Evolutionary conservation across 2,888 invertebrate genomes (phyloP), one percentile per base, ranked within the genome.

Genomic region (Parnassius smintheus): DNA sequence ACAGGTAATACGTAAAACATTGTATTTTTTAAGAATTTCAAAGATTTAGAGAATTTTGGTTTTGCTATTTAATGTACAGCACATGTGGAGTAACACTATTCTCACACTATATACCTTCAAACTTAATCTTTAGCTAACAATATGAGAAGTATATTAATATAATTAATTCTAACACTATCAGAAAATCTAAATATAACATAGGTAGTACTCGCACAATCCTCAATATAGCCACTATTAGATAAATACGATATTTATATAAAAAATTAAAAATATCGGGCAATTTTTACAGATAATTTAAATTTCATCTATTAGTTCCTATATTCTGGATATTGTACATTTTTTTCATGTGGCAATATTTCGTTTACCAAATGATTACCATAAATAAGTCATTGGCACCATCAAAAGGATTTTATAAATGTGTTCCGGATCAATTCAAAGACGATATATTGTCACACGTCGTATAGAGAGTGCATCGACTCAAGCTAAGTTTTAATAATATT

Each of bases 101-200:
- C 77, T 72, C 82, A 81, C 82, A 76, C 70, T 73, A 72, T 71
- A 75, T 76, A 67, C 65, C 59, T 75, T 76, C 75, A 73, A 83
- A 83, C 83, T 83, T 86, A 83, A 77, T 77, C 70, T 82, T 82
- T 81, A 83, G 81, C 85, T 88, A 87, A 86, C 80, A 83, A 80
- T 88, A 88, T 81, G 83, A 86, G 86, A 88, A 81, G 69, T 75
- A 75, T 75, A 73, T 82, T 82, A 83, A 71, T 80, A 79, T 83
- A 86, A 85, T 80, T 83, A 86, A 85, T 80, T 75, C 81, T 86
- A 86, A 75, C 78, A 78, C 82, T 84, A 84, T 80, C 70, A 82
- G 75, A 82, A 77, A 82, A 84, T 85, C 84, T 85, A 86, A 78
- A 81, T 80, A 82, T 84, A 81, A 79, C 71, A 73, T 78, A 75